Percentiles rank a stretch among this genome's conserved stretches.
Conservation (phyloP, 2,888 invertebrate species). For the Dicycla oo region DNA sequence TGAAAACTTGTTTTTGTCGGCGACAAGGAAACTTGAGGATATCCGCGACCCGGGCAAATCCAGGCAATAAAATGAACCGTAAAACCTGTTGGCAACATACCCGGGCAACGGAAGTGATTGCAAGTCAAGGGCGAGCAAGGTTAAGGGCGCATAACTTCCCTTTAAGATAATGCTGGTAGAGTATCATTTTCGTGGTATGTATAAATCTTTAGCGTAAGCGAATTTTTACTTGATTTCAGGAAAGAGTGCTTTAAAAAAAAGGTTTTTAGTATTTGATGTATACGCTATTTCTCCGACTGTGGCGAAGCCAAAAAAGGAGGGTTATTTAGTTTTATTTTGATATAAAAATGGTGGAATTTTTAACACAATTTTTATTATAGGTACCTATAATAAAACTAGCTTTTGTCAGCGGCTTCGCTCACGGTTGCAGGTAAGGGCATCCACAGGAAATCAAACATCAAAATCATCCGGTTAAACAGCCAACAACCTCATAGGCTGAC, state of each 20-base stretch:
- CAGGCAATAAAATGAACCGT: conserved; percentile 79
- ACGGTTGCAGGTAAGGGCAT: too few species aligned
- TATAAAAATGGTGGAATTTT: not conserved
- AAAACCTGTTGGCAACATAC: conserved; percentile 83
- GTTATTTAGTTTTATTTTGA: not conserved
- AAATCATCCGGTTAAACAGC: too few species aligned
- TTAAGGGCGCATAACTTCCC: conserved; percentile 66
- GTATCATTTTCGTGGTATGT: conserved; percentile 46
- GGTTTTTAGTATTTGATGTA: conserved; percentile 6
- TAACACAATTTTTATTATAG: too few species aligned
- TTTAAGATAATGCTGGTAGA: conserved; percentile 56
- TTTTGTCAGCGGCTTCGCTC: too few species aligned
- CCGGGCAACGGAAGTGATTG: conserved; percentile 69
- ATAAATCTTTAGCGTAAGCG: conserved; percentile 47
- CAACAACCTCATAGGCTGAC: too few species aligned
- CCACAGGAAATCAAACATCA: too few species aligned
- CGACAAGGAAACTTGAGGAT: conserved; percentile 69
- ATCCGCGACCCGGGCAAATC: conserved; percentile 70
- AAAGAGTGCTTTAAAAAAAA: conserved; percentile 1
- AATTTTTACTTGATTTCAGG: conserved; percentile 35
- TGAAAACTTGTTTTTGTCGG: conserved; percentile 78
- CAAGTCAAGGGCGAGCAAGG: conserved; percentile 81
- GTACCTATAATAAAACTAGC: too few species aligned
- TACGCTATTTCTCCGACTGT: not conserved
- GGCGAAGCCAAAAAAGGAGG: too few species aligned